Conservation (phyloP, 2,797 vertebrate species). For the Tympanoctomys barrerae region DNA sequence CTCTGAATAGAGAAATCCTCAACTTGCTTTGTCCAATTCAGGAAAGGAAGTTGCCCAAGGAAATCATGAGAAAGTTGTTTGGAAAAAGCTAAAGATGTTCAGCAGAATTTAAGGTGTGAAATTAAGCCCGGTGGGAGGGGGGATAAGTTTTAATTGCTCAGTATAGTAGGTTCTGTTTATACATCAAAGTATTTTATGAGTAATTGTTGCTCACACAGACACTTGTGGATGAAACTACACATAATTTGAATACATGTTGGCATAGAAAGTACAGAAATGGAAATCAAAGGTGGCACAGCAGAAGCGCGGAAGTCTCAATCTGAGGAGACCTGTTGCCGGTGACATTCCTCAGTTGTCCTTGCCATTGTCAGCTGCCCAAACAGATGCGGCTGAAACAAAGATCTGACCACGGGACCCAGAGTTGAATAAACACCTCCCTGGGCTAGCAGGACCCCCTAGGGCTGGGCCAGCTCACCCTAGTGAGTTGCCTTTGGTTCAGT, state of each 20-base stretch:
- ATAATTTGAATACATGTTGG: background rate
- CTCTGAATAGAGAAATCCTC: background rate
- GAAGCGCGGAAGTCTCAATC: background rate
- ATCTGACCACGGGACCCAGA: background rate
- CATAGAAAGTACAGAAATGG: background rate
- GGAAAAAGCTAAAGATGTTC: background rate
- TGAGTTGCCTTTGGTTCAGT: background rate
- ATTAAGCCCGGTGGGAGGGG: background rate
- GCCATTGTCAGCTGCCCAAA: background rate
- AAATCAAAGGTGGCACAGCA: background rate
- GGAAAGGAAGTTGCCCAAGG: background rate
- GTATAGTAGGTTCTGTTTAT: background rate
- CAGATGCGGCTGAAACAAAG: background rate
- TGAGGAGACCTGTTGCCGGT: background rate
- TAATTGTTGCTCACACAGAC: background rate
- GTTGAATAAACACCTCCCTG: background rate
- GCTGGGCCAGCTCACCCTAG: background rate
- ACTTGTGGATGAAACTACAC: background rate
- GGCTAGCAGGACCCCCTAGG: background rate
- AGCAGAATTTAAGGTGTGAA: background rate
- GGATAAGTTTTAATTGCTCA: background rate
- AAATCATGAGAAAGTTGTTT: background rate
- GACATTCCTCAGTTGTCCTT: background rate
- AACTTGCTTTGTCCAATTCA: conserved; percentile 1
- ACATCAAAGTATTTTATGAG: background rate